Evolutionary conservation across 1,140 invertebrate species (phyloP), one percentile per base, ranked within the genome.

Genomic region (Phortica variegata): DNA sequence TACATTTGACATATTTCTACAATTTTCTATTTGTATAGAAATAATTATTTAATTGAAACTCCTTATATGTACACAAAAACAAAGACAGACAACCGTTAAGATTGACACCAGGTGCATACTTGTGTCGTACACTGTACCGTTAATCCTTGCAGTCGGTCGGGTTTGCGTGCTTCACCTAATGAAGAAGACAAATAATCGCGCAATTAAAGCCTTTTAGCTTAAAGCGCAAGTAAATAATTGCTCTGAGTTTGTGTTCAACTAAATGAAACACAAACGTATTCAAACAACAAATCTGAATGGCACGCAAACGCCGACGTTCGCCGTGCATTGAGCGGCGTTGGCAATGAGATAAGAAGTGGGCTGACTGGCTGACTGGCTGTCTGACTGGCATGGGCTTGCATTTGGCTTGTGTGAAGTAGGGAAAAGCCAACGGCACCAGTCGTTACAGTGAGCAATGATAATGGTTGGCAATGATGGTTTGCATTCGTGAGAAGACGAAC

Each of bases 131-230:
- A n/a, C n/a, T n/a, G n/a, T n/a, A n/a, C n/a, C n/a, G n/a, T 26
- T 26, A 26, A 26, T 26, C 23, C 23, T 26, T 26, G 5, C 23
- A 26, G 23, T 26, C 23, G 10, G 20, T 26, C 19, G 61, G 66
- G 72, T 71, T 71, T 71, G 66, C 66, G 66, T 71, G 68, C 72
- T 71, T 63, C 68, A 58, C 60, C 60, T 68, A 63, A 71, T 68
- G 58, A 71, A 71, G 66, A 71, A 71, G 66, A 71, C 66, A 71
- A 71, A 71, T 71, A 71, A 71, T 71, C 66, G 66, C 55, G 62
- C 66, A 71, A 71, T 71, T 71, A 71, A 71, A 71, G 66, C 66
- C 66, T 71, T 71, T 71, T 71, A 71, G 66, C 66, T 65, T 66
- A 68, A 71, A 71, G 66, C 62, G 60, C 66, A 56, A 55, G 62